phyloP scores from a whole-genome alignment of 2,113 vertebrate genomes.

The Rhodinocichla rosea region DNA sequence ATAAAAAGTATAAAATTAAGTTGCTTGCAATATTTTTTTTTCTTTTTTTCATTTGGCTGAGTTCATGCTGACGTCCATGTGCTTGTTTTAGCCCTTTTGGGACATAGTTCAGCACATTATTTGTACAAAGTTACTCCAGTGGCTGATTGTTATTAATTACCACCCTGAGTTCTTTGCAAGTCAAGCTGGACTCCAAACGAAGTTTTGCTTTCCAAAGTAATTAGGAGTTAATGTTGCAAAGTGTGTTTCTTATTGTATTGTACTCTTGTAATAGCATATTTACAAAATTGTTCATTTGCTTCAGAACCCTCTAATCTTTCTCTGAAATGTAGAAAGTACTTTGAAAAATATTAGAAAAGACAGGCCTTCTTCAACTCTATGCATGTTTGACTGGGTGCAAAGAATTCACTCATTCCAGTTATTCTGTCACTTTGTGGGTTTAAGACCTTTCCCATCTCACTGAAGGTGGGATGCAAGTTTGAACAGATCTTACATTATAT shows the following conservation, averaged over 20 bases:
- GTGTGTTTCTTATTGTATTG: neutral
- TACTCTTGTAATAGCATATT: neutral
- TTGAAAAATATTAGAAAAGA: neutral
- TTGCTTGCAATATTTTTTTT: conserved; percentile 58
- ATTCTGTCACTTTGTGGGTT: neutral
- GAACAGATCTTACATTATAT: neutral
- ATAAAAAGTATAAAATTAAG: conserved; percentile 50
- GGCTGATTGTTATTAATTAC: conserved; percentile 86
- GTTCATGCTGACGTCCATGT: conserved; percentile 75
- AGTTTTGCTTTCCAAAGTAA: conserved; percentile 38
- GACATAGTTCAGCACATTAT: conserved; percentile 76
- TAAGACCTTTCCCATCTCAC: neutral
- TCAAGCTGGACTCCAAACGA: conserved; percentile 29
- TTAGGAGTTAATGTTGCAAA: conserved; percentile 44
- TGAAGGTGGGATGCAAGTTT: neutral
- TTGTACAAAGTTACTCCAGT: conserved; percentile 72
- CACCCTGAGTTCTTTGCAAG: conserved; percentile 57
- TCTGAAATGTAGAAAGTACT: neutral
- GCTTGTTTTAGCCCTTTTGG: conserved; percentile 82
- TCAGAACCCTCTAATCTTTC: neutral
- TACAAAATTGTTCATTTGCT: neutral
- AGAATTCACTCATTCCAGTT: neutral
- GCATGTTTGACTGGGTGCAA: accelerated
- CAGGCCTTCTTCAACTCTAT: neutral
- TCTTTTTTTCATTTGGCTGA: conserved; percentile 55